These are phyloP conservation scores for Drosophila nr. medialis DNA, from an alignment of 2,888 invertebrate species.

Conservation along the genomic window DNA sequence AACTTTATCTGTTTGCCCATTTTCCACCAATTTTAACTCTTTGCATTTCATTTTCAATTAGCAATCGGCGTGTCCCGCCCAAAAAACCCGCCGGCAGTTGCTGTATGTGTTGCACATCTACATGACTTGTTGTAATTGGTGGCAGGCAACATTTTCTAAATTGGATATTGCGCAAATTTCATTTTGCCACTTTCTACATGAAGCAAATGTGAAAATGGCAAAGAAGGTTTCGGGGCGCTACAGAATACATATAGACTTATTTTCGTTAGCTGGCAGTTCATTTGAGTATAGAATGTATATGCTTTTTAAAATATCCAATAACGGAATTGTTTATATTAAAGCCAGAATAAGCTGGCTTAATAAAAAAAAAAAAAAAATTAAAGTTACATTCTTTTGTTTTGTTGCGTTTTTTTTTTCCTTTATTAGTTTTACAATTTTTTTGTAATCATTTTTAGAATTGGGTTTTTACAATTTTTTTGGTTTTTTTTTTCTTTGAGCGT, in stretches of 20 bases:
- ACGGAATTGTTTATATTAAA: background rate
- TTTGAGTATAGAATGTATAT: too few species aligned
- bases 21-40: constrained; percentile 41
- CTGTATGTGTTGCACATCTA: constrained; percentile 11
- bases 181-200: background rate
- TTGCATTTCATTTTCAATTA: constrained; percentile 66
- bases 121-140: constrained; percentile 53
- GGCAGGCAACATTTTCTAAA: constrained; percentile 49
- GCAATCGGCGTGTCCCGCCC: background rate
- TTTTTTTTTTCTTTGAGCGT: too few species aligned
- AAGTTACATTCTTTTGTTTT: background rate
- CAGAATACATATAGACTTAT: background rate
- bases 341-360: background rate
- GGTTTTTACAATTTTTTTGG: background rate
- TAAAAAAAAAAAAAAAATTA: background rate
- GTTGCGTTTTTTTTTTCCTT: background rate
- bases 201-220: background rate
- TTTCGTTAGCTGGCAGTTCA: background rate
- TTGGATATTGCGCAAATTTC: constrained; percentile 49
- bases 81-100: constrained; percentile 10
- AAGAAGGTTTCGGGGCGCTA: background rate
- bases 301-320: background rate
- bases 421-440: background rate
- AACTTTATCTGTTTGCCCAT: constrained; percentile 11
- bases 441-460: background rate